Conservation (phyloP, 2,888 invertebrate genomes). For the Monochamus alternatus region DNA sequence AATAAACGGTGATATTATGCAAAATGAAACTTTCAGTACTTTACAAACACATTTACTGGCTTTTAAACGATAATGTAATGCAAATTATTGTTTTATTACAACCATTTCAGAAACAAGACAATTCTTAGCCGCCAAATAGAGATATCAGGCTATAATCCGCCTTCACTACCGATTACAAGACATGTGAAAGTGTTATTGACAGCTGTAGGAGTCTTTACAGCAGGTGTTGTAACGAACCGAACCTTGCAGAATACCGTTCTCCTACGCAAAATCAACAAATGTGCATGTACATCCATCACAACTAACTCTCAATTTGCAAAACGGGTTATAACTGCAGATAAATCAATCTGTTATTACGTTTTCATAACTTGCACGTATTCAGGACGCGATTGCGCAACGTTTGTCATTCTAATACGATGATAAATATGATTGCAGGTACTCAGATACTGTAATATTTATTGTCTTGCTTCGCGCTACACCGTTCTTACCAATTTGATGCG, state of each 20-base stretch:
- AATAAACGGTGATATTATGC: no score
- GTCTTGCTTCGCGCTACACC: not conserved
- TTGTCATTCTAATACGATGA: not conserved
- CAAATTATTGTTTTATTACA: no score
- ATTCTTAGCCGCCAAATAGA: no score
- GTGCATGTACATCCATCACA: conserved; percentile 13
- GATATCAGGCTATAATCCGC: not conserved
- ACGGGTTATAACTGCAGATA: conserved; percentile 9
- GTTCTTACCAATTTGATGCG: not conserved
- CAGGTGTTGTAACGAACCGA: conserved; percentile 32
- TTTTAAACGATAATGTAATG: no score
- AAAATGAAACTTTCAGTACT: no score
- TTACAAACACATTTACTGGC: no score
- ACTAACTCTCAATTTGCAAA: conserved; percentile 22
- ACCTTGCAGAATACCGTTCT: conserved; percentile 1
- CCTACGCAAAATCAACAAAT: conserved; percentile 13
- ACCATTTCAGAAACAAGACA: no score
- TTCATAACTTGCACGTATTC: conserved; percentile 9
- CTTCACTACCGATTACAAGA: not conserved
- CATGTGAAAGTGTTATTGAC: conserved; percentile 13
- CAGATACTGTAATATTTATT: not conserved
- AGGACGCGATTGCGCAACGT: conserved; percentile 12
- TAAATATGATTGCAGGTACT: conserved; percentile 4
- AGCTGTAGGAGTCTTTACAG: conserved; percentile 12
- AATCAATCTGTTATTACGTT: conserved; percentile 21